Percentiles rank a stretch among this genome's conserved stretches.
These are phyloP conservation scores for Numenius phaeopus DNA, from an alignment of 2,797 vertebrate species.

Conservation along the genomic window DNA sequence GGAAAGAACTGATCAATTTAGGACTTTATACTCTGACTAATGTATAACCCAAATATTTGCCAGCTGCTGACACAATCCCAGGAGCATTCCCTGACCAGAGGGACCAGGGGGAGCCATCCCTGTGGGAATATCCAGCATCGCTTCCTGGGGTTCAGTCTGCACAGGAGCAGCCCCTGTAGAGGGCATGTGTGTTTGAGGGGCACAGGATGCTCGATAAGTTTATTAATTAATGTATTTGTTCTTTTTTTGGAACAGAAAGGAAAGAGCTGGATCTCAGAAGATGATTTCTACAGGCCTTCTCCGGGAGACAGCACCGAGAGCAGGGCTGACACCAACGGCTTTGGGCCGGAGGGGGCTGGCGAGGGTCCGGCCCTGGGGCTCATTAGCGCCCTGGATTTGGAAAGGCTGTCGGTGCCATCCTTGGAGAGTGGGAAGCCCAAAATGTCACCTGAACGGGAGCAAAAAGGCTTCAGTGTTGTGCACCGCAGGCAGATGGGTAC, in stretches of 20 bases:
- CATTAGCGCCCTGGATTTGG: slow-evolving; percentile 39
- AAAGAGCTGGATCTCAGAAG: slow-evolving; percentile 93
- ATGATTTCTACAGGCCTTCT: slow-evolving; percentile 91
- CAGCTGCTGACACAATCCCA: background rate
- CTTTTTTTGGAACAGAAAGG: slow-evolving; percentile 77
- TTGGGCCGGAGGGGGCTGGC: slow-evolving; percentile 12
- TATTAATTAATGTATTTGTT: background rate
- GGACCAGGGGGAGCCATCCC: background rate
- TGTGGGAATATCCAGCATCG: background rate
- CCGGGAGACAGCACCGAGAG: background rate
- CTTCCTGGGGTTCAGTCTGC: background rate
- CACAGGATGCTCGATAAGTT: accelerated
- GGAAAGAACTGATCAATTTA: background rate
- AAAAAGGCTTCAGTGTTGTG: slow-evolving; percentile 83
- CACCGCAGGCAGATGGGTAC: slow-evolving; percentile 93
- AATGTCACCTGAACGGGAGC: background rate
- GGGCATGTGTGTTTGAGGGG: background rate
- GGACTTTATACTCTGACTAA: background rate
- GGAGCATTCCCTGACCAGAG: background rate
- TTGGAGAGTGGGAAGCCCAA: background rate
- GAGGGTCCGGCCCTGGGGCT: background rate
- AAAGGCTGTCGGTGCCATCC: slow-evolving; percentile 17
- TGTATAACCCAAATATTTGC: background rate
- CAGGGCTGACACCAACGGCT: background rate
- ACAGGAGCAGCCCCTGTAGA: accelerated